Percentiles rank a stretch among this genome's conserved stretches.
Evolutionary conservation across 2,113 vertebrate genomes (phyloP).

Genomic region (Macquaria australasica): DNA sequence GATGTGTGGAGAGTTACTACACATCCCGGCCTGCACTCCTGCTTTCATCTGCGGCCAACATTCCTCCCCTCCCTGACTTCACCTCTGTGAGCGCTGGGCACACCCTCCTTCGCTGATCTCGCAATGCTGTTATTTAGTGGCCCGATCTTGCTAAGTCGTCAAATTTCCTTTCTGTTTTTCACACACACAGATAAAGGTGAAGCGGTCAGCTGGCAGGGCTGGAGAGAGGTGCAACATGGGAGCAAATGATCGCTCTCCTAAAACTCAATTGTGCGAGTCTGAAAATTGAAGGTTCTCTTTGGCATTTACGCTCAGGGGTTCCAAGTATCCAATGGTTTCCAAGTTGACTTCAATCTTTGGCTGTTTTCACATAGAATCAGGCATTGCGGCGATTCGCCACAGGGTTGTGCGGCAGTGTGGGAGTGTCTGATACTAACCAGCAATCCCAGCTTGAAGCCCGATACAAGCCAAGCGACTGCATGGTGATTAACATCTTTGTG

Average conservation of each 20-base stretch:
- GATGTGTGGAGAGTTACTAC: constrained; percentile 70
- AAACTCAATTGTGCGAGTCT: constrained; percentile 41
- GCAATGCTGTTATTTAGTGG: constrained; percentile 61
- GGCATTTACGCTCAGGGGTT: background rate
- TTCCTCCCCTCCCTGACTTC: constrained; percentile 69
- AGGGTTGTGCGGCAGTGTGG: too few relatives aligned
- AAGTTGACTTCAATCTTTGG: background rate
- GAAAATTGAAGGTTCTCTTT: constrained; percentile 15
- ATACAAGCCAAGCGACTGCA: too few relatives aligned
- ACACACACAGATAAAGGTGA: background rate
- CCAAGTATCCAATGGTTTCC: background rate
- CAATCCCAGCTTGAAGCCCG: too few relatives aligned
- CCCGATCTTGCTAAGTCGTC: constrained; percentile 46
- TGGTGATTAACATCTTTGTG: too few relatives aligned
- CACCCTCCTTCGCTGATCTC: constrained; percentile 59
- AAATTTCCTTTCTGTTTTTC: constrained; percentile 3
- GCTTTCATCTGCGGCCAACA: constrained; percentile 81
- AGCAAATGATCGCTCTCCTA: constrained; percentile 30
- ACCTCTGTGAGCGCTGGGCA: constrained; percentile 53
- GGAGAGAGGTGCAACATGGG: constrained; percentile 7
- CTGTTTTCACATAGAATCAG: too few relatives aligned
- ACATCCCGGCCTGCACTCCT: constrained; percentile 52
- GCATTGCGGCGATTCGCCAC: too few relatives aligned
- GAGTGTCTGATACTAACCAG: too few relatives aligned
- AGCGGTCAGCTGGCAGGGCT: background rate